Evolutionary conservation across 2,113 vertebrate species (phyloP).

Genomic region (Sciurus niger): DNA sequence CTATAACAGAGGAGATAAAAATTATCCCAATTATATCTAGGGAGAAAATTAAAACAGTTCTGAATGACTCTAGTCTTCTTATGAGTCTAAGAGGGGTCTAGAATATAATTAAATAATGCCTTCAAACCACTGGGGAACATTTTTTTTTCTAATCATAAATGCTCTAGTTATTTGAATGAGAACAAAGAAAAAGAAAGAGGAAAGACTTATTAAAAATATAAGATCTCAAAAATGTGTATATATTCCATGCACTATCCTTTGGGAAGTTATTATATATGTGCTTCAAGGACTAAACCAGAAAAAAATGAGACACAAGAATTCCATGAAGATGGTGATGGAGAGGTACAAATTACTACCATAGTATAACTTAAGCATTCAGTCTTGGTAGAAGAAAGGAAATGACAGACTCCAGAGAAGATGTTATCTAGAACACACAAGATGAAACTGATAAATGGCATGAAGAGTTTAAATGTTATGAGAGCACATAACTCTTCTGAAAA

Average conservation of each 20-base stretch:
- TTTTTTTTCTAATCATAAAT: not conserved
- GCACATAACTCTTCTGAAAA: not conserved
- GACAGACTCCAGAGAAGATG: not conserved
- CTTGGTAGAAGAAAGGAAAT: not conserved
- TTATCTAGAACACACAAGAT: not conserved
- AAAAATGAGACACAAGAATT: not conserved
- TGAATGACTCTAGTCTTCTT: not conserved
- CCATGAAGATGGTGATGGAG: not conserved
- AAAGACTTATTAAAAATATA: too few relatives aligned
- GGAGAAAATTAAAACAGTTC: not conserved
- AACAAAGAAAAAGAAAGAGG: not conserved
- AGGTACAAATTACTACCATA: not conserved
- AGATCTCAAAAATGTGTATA: too few relatives aligned
- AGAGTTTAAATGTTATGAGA: not conserved
- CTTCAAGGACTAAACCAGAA: not conserved
- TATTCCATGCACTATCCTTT: not conserved
- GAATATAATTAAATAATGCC: not conserved
- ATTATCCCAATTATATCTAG: not conserved
- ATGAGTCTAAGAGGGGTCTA: not conserved
- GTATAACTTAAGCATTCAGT: not conserved
- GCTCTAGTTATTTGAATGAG: not conserved
- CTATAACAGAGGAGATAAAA: not conserved
- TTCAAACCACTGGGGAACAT: not conserved
- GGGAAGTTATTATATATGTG: not conserved
- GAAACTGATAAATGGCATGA: not conserved